These are phyloP conservation scores for Cephalopachus bancanus DNA, from an alignment of 2,797 vertebrate genomes.

Conservation along the genomic window DNA sequence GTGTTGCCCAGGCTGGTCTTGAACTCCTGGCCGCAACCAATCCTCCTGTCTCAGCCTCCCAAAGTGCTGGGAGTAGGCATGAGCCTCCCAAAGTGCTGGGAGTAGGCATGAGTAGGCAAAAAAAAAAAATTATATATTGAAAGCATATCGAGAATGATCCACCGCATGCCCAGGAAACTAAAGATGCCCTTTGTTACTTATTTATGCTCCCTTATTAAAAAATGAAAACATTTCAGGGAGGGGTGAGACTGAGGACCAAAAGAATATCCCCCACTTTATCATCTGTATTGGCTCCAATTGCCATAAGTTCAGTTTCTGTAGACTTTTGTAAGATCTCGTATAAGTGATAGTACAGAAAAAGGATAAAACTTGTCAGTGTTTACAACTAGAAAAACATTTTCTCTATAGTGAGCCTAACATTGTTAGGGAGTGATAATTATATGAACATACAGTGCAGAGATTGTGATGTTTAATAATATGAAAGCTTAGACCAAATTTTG, in stretches of 20 bases:
- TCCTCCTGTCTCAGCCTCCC: no score
- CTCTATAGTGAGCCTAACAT: background rate
- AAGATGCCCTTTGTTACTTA: background rate
- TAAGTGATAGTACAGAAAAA: constrained; percentile 19
- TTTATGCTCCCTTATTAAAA: background rate
- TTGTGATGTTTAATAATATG: background rate
- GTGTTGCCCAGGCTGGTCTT: no score
- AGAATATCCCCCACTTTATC: background rate
- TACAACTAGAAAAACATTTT: constrained; percentile 27
- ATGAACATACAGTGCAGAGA: background rate
- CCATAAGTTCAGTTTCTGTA: background rate
- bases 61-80: no score
- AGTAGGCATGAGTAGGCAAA: background rate
- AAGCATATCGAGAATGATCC: background rate
- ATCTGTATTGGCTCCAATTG: background rate
- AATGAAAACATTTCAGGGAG: background rate
- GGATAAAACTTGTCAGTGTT: background rate
- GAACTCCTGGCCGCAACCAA: no score
- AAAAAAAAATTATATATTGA: background rate
- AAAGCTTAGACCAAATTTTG: background rate
- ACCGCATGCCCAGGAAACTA: background rate
- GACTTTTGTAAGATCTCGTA: background rate
- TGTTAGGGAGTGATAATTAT: background rate
- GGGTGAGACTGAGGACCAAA: background rate
- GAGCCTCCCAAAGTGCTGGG: no score